Evolutionary conservation across 2,888 invertebrate species (phyloP).

Genomic region (Latrodectus hesperus): DNA sequence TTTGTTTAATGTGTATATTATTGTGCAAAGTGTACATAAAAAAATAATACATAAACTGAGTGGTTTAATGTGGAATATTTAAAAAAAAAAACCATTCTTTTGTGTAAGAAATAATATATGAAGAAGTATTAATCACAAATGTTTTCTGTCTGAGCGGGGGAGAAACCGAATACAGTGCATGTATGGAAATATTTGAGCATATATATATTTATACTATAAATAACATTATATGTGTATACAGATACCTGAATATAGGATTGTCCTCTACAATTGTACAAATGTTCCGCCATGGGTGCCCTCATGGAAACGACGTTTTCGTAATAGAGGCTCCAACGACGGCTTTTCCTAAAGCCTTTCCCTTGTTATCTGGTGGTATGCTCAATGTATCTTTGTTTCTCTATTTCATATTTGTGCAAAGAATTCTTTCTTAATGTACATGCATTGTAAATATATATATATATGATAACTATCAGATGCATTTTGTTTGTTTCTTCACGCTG

Average conservation of each 20-base stretch:
- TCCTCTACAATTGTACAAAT: not conserved
- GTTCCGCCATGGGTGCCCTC: not conserved
- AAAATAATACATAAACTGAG: conserved; percentile 19
- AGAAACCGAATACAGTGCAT: conserved; percentile 27
- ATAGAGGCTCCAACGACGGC: not conserved
- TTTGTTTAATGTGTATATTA: conserved; percentile 43
- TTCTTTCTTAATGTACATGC: conserved; percentile 19
- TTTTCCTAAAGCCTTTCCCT: conserved; percentile 26
- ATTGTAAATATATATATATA: conserved; percentile 31
- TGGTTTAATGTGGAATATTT: conserved; percentile 19
- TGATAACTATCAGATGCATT: conserved; percentile 39
- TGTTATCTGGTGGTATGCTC: conserved; percentile 48
- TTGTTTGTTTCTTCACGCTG: conserved; percentile 41
- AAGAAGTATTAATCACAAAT: conserved; percentile 10
- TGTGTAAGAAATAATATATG: conserved; percentile 12
- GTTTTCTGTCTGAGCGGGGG: conserved; percentile 25
- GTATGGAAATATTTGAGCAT: conserved; percentile 19
- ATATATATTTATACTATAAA: conserved; percentile 22
- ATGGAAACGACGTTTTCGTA: not conserved
- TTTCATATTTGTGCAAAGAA: conserved; percentile 38
- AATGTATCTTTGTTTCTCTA: conserved; percentile 38
- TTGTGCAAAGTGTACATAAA: conserved; percentile 14
- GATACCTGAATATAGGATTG: not conserved
- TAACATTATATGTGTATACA: not conserved
- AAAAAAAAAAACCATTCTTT: not conserved